A percentile compares a stretch with the other conserved stretches of the same genome.
phyloP scores from a whole-genome alignment of 2,113 vertebrate genomes.

The Lagopus leucura region DNA sequence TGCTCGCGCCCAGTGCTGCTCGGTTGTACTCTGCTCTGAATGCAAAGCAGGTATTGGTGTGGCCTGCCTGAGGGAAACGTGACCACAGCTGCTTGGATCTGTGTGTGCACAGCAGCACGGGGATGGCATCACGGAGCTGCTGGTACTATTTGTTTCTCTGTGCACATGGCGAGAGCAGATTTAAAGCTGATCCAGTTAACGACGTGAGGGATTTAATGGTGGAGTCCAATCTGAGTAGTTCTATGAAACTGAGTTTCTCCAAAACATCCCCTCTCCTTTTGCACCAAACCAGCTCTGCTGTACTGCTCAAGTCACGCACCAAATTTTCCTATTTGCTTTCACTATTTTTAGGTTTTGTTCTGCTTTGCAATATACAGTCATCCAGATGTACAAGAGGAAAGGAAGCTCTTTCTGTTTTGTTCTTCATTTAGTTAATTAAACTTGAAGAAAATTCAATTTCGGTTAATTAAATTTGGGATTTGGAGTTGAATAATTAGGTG shows the following conservation, averaged over 20 bases:
- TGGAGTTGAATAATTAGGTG: not conserved
- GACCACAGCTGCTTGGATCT: not conserved
- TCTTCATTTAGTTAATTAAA: not conserved
- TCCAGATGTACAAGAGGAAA: not conserved
- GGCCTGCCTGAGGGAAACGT: not conserved
- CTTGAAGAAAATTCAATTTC: not conserved
- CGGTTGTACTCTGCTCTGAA: not conserved
- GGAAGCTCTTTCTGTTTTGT: not conserved
- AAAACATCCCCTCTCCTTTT: not conserved
- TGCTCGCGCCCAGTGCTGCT: not conserved
- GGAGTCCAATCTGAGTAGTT: not conserved
- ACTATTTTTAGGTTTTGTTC: not conserved
- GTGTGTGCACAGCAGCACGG: not conserved
- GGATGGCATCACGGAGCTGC: not conserved
- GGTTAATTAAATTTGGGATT: not conserved
- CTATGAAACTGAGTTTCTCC: not conserved
- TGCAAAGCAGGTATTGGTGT: accelerated
- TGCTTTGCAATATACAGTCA: not conserved
- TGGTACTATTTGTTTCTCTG: not conserved
- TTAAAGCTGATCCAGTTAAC: not conserved
- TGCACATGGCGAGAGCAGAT: not conserved
- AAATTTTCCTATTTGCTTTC: not conserved
- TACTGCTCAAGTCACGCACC: not conserved
- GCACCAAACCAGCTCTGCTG: not conserved
- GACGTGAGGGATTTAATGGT: not conserved